Conservation (phyloP, 2,113 vertebrate species). For the Salvelinus sp. region DNA sequence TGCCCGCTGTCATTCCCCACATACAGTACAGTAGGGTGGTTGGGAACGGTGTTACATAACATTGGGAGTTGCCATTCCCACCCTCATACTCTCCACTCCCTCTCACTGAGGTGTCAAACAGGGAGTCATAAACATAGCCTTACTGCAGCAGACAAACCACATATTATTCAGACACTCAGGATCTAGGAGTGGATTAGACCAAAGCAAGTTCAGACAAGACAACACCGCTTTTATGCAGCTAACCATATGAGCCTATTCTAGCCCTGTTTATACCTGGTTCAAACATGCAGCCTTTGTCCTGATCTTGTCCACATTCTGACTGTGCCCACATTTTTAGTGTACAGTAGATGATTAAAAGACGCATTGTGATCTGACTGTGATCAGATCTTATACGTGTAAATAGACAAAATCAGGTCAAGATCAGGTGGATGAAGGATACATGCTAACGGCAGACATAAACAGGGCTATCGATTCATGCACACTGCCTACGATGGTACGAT, state of each 20-base stretch:
- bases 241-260: neutral
- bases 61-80: neutral
- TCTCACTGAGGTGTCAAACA: neutral
- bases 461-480: too few relatives aligned
- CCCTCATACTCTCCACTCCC: neutral
- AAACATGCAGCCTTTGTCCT: too few relatives aligned
- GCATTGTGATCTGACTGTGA: too few relatives aligned
- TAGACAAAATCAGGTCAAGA: too few relatives aligned
- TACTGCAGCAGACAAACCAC: neutral
- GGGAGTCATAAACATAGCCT: neutral
- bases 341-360: too few relatives aligned
- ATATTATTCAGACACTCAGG: neutral
- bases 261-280: too few relatives aligned
- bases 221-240: neutral
- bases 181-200: neutral
- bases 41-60: slow-evolving; percentile 19
- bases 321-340: too few relatives aligned
- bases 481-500: neutral
- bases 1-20: neutral
- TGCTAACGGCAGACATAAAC: too few relatives aligned
- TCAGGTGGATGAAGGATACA: too few relatives aligned
- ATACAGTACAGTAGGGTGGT: slow-evolving; percentile 13
- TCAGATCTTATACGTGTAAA: too few relatives aligned
- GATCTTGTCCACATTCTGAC: too few relatives aligned
- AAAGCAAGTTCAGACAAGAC: neutral